These are phyloP conservation scores for Heliconius eleuchia DNA, from an alignment of 1,140 invertebrate genomes.

Conservation along the genomic window DNA sequence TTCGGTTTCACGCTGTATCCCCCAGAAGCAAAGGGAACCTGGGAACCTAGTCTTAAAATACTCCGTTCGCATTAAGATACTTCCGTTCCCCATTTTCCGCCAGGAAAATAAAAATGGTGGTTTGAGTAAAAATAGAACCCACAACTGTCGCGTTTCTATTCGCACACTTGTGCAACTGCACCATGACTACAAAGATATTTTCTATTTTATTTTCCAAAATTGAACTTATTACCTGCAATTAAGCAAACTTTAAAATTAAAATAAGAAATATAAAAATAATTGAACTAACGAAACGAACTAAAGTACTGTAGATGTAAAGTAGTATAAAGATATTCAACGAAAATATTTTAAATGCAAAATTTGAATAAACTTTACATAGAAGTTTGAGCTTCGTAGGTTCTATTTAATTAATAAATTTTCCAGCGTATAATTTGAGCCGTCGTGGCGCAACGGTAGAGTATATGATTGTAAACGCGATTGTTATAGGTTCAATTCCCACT, in stretches of 20 bases:
- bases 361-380: conserved; percentile 8
- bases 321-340: not conserved
- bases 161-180: not conserved
- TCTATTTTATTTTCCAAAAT: no score
- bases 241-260: not conserved
- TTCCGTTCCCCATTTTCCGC: no score
- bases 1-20: not conserved
- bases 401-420: conserved; percentile 45
- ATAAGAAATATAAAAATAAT: not conserved
- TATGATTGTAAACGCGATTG: no score
- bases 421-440: conserved; percentile 35
- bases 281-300: not conserved
- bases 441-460: no score
- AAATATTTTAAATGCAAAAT: conserved; percentile 18
- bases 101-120: no score
- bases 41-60: no score
- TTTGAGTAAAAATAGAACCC: no score
- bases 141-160: no score
- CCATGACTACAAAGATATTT: no score
- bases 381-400: conserved; percentile 31
- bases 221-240: not conserved
- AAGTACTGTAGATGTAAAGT: not conserved
- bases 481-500: no score
- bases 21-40: not conserved
- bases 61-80: no score